A percentile compares a stretch with the other conserved stretches of the same genome.
Conservation (phyloP, 2,113 vertebrate genomes). For the Ivindomyrus marchei region DNA sequence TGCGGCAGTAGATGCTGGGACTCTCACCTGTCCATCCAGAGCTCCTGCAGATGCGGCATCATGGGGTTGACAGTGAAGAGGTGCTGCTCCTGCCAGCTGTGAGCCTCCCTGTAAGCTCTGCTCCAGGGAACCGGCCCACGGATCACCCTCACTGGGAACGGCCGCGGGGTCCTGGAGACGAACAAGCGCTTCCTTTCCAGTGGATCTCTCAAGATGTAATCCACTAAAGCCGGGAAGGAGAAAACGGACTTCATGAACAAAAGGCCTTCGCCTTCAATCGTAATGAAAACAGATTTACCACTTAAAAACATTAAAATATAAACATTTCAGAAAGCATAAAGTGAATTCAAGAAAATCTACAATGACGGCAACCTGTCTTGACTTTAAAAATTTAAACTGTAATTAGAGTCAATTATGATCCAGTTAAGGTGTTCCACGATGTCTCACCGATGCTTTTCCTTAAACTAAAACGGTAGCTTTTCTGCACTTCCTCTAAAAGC, state of each 20-base stretch:
- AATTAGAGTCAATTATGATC: not conserved
- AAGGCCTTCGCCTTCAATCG: not conserved
- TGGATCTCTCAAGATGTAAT: slow-evolving; percentile 80
- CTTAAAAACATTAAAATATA: not conserved
- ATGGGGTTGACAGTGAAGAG: slow-evolving; percentile 68
- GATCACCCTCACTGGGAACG: slow-evolving; percentile 68
- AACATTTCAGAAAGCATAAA: not conserved
- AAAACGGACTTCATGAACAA: not conserved
- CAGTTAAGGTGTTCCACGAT: not conserved
- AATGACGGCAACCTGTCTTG: not conserved
- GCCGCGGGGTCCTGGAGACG: slow-evolving; percentile 61
- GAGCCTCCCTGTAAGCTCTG: slow-evolving; percentile 45
- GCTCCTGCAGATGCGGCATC: slow-evolving; percentile 67
- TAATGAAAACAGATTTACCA: not conserved
- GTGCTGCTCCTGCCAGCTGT: slow-evolving; percentile 66
- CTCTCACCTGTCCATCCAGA: slow-evolving; percentile 76
- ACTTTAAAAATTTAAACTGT: not conserved
- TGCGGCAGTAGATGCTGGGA: not conserved
- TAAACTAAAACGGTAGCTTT: slow-evolving; percentile 61
- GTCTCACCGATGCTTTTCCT: slow-evolving; percentile 75
- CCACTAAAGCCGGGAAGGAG: slow-evolving; percentile 55
- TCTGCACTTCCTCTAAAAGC: slow-evolving; percentile 64
- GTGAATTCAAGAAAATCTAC: not conserved
- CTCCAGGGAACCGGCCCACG: slow-evolving; percentile 80
- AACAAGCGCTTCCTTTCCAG: slow-evolving; percentile 69